Percentiles rank a stretch among this genome's conserved stretches.
These are phyloP conservation scores for Alces alces DNA, from an alignment of 2,113 vertebrate genomes.

Conservation along the genomic window DNA sequence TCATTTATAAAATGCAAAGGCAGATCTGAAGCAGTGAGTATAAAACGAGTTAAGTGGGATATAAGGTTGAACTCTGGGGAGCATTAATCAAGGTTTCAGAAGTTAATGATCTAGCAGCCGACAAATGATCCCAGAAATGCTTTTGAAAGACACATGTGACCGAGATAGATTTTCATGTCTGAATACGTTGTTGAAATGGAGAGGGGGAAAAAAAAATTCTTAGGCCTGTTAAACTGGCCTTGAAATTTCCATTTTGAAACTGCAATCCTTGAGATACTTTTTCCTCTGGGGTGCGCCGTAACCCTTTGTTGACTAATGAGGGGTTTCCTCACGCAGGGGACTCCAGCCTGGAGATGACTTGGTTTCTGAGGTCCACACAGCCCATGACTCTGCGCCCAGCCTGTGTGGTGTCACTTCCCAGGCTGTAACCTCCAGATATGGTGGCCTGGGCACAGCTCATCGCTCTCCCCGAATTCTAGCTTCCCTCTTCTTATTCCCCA, in stretches of 20 bases:
- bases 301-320: not conserved
- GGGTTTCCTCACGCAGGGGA: not conserved
- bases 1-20: not conserved
- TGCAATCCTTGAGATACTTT: not conserved
- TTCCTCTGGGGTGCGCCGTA: not conserved
- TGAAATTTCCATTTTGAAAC: not conserved
- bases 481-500: not conserved
- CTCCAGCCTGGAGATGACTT: not conserved
- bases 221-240: not conserved
- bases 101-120: constrained; percentile 21
- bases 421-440: accelerated
- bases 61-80: not conserved
- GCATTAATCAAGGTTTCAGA: constrained; percentile 30
- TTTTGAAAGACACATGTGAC: constrained; percentile 11
- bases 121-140: constrained; percentile 27
- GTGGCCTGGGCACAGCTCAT: not conserved
- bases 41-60: not conserved
- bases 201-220: not conserved
- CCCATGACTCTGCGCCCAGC: accelerated
- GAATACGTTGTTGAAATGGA: not conserved
- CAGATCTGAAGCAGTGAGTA: not conserved
- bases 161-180: not conserved
- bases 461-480: not conserved
- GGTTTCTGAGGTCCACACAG: not conserved
- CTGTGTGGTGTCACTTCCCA: not conserved